Evolutionary conservation across 2,888 invertebrate species (phyloP).

Genomic region (Callosobruchus maculatus): DNA sequence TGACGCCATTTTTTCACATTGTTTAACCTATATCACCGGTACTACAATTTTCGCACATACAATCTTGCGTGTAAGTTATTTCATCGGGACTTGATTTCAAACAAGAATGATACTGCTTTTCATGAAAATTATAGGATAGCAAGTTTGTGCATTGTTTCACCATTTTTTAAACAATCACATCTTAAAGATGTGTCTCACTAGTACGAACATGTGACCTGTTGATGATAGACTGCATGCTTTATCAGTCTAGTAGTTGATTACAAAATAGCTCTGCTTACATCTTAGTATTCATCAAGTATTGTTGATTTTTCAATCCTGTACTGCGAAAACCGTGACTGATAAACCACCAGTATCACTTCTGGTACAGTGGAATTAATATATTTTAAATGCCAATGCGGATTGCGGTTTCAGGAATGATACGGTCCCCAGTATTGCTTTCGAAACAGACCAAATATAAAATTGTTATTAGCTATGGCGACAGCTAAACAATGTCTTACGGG

Average conservation of each 20-base stretch:
- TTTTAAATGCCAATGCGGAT: background rate
- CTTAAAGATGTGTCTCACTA: no score
- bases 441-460: background rate
- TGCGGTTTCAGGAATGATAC: background rate
- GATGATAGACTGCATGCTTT: no score
- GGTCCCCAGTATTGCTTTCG: background rate
- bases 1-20: no score
- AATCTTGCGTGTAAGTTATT: no score
- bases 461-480: background rate
- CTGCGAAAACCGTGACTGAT: background rate
- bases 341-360: background rate
- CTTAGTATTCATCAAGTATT: background rate
- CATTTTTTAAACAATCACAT: no score
- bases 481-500: background rate
- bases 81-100: no score
- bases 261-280: background rate
- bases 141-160: no score
- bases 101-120: no score
- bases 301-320: background rate
- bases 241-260: background rate
- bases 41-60: no score
- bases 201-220: no score
- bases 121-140: no score
- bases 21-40: no score
- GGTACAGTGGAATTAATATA: background rate